Conservation (phyloP, 2,888 invertebrate species). For the Tanytarsus gracilentus region DNA sequence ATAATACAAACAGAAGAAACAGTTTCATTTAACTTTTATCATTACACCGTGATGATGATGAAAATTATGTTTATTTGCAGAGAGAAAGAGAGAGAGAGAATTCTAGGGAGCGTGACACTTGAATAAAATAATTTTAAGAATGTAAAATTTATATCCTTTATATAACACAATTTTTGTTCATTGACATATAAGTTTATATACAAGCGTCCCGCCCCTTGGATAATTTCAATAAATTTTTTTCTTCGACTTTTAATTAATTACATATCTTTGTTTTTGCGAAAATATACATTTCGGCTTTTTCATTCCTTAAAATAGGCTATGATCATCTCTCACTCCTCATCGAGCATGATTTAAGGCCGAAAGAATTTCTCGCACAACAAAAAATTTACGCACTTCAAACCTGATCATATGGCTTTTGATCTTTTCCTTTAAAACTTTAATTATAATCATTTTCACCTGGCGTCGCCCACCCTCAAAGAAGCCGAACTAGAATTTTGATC, state of each 20-base stretch:
- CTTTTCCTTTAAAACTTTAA: neutral
- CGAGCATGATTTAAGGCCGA: neutral
- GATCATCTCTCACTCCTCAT: neutral
- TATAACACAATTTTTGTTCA: too few species aligned
- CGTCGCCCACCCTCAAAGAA: slow-evolving; percentile 21
- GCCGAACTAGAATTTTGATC: too few species aligned
- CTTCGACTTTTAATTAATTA: neutral
- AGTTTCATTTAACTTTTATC: too few species aligned
- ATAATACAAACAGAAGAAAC: too few species aligned
- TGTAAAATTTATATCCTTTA: too few species aligned
- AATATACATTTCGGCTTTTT: neutral
- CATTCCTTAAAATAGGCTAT: neutral
- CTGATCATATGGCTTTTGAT: neutral
- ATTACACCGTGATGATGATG: too few species aligned
- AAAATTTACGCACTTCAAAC: neutral
- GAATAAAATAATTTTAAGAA: too few species aligned
- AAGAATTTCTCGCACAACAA: neutral
- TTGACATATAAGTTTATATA: too few species aligned
- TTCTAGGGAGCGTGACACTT: too few species aligned
- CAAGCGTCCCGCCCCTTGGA: too few species aligned
- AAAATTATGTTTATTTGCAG: too few species aligned
- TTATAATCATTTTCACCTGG: slow-evolving; percentile 9
- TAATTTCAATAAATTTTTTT: slow-evolving; percentile 19
- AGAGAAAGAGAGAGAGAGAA: too few species aligned
- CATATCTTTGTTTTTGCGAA: slow-evolving; percentile 11